Evolutionary conservation across 2,797 vertebrate genomes (phyloP), one percentile per base, ranked within the genome.

Genomic region (Pogonophryne albipinna): DNA sequence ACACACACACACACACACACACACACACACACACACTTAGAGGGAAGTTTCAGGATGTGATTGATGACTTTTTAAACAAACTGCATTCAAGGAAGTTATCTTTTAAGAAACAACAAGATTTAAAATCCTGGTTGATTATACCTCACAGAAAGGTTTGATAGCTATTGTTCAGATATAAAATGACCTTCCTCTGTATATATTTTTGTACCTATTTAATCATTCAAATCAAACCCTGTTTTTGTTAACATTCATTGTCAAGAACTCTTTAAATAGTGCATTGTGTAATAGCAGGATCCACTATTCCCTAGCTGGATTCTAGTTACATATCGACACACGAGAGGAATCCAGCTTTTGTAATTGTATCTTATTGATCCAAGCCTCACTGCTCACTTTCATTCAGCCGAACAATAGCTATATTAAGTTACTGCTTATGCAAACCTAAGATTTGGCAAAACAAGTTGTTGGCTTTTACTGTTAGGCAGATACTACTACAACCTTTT

Each of bases 1-100:
- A 77, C 74, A 66, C 76, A 58, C 78, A 76, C 66, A 65, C 72
- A 69, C 65, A 64, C 63, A 66, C 69, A 72, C 66, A 77, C 74
- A 66, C 76, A 58, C 78, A 76, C 66, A 58, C 65, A 70, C 78
- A 79, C 78, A 87, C 79, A 80, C 66, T 67, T 58, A 57, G 57
- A 83, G 81, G 82, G 80, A 91, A 83, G 86, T 66, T 89, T 88
- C 84, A 82, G 84, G 80, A 78, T 17, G 15, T 64, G 53, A 8
- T 49, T 4, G 19, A 73, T 53, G 42, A 51, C 7, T 31, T 23
- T 0, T 44, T 10, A 68, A 64, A 23, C 11, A 3, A 6, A 17
- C 23, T 38, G 19, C 10, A 51, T 19, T 9, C 41, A 9, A 65
- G 59, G 11, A 38, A 38, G 6, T 38, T 38, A 9, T 38, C n/a